Evolutionary conservation across 2,888 invertebrate genomes (phyloP), one percentile per base, ranked within the genome.

Genomic region (Pachliopta kotzebuea): DNA sequence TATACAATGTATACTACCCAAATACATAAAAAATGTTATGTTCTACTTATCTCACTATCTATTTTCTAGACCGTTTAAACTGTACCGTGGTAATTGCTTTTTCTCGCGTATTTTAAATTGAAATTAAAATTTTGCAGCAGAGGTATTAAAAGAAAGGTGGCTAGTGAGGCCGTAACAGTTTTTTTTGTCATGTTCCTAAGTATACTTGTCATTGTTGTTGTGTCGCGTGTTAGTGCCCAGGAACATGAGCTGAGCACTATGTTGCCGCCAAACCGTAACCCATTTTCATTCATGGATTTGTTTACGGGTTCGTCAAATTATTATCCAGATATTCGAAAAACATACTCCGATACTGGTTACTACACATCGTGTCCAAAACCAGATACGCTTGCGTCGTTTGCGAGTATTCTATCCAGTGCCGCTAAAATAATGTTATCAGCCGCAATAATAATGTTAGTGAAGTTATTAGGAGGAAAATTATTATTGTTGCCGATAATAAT

Each of bases 341-440:
- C 83, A 4, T 91, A 88, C 67, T 79, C 81, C 6, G 88, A 86
- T 61, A 76, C 86, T 8, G 69, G 71, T 37, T 71, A 75, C 55
- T 74, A 86, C 66, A 77, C 83, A 49, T 83, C 88, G 57, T 90
- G 89, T 67, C 85, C 86, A 24, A 86, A 87, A 70, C 70, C 82
- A 11, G 90, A 91, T 68, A 79, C 82, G 2, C 77, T 90, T 26
- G 81, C 87, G 31, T 84, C 88, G 11, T 83, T 90, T 62, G 90
- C 91, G 6, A 90, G 84, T 71, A 74, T 90, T 62, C 70, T 91
- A 60, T 85, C 85, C 6, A 92, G 87, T 70, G 88, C 89, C 49
- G 90, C 90, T 8, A 92, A 92, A 74, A 90, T 92, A 62, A 83
- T 92, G 85, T 71, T 92, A 68, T 88, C 92, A 4, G 85, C 82